Evolutionary conservation across 2,113 vertebrate genomes (phyloP).

Genomic region (Carollia perspicillata): DNA sequence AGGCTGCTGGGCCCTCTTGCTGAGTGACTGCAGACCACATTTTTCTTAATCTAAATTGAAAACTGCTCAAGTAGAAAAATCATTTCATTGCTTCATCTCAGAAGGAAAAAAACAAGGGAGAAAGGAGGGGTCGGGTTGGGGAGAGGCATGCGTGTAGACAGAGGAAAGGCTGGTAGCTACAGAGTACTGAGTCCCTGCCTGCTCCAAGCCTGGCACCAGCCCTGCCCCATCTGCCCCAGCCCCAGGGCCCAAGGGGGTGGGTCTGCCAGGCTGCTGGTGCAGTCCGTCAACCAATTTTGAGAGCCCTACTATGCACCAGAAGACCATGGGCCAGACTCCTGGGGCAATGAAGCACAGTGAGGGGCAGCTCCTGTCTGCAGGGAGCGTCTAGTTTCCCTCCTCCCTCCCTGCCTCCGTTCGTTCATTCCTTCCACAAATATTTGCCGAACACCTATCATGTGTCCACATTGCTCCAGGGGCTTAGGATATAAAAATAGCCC

Average conservation of each 20-base stretch:
- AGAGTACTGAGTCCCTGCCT: neutral
- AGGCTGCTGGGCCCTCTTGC: conserved; percentile 57
- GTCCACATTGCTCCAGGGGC: neutral
- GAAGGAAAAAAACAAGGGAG: conserved; percentile 59
- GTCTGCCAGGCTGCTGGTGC: neutral
- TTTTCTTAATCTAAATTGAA: conserved; percentile 94
- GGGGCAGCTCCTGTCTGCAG: neutral
- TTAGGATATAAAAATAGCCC: neutral
- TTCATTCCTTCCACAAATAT: neutral
- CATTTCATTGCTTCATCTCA: conserved; percentile 86
- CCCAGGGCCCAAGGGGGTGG: neutral
- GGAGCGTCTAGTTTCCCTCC: neutral
- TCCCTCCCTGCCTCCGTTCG: neutral
- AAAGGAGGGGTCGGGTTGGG: neutral
- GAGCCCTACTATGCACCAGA: neutral
- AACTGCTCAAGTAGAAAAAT: conserved; percentile 92
- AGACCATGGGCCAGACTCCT: neutral
- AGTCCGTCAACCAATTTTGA: neutral
- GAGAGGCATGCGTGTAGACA: neutral
- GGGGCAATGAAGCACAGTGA: neutral
- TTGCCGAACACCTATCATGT: neutral
- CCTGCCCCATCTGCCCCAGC: neutral
- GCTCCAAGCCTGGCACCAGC: neutral
- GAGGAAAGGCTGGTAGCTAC: neutral
- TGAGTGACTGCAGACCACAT: conserved; percentile 84